phyloP scores from a whole-genome alignment of 37 sponge, comb jelly and placozoan species.

The Petrosia ficiformis region DNA sequence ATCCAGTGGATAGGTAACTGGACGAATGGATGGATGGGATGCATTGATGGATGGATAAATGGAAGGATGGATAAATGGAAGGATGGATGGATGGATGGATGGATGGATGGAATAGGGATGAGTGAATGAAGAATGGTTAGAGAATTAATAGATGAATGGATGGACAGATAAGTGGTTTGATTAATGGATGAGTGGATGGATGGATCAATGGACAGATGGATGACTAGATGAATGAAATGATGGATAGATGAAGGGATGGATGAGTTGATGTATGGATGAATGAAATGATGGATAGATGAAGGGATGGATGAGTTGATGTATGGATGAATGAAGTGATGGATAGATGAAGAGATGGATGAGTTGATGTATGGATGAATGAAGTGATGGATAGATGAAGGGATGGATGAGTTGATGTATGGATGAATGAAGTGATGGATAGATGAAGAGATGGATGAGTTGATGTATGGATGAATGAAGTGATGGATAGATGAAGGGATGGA shows the following conservation, averaged over 20 bases:
- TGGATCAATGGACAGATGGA: slow-evolving; percentile 37
- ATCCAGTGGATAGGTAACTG: slow-evolving; percentile 76
- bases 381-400: slow-evolving; percentile 19
- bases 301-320: slow-evolving; percentile 51
- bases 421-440: too few relatives aligned
- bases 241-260: too few relatives aligned
- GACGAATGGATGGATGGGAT: neutral
- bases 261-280: slow-evolving; percentile 58
- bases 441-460: slow-evolving; percentile 49
- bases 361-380: slow-evolving; percentile 47
- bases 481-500: neutral
- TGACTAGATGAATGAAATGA: slow-evolving; percentile 17
- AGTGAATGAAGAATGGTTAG: too few relatives aligned
- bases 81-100: too few relatives aligned
- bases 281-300: neutral
- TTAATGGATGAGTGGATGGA: slow-evolving; percentile 15
- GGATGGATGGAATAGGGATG: too few relatives aligned
- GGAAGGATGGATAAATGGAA: too few relatives aligned
- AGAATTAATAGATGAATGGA: too few relatives aligned
- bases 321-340: neutral
- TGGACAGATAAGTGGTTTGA: slow-evolving; percentile 76
- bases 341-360: too few relatives aligned
- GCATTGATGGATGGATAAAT: too few relatives aligned
- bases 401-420: slow-evolving; percentile 33
- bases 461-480: slow-evolving; percentile 33